Evolutionary conservation across 1,140 invertebrate species (phyloP).

Genomic region (Vanessa tameamea): DNA sequence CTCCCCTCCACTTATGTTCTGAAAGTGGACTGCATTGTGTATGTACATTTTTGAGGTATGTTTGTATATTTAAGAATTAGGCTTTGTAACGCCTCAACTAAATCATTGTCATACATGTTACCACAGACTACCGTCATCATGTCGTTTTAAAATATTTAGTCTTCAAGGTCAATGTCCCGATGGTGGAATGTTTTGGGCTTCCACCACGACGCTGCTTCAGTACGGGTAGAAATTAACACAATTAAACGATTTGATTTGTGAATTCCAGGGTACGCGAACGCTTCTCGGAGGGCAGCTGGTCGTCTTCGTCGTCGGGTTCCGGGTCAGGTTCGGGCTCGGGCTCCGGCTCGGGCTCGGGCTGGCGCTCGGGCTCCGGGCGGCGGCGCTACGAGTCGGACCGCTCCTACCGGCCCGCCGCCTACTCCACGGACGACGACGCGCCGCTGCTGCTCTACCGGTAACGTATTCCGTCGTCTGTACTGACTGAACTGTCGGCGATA

Average conservation of each 20-base stretch:
- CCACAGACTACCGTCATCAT: too few species aligned
- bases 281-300: slow-evolving; percentile 43
- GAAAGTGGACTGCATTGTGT: too few species aligned
- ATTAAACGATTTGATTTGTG: neutral
- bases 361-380: slow-evolving; percentile 36
- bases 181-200: neutral
- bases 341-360: slow-evolving; percentile 44
- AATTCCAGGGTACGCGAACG: slow-evolving; percentile 46
- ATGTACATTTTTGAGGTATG: too few species aligned
- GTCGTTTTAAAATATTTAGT: too few species aligned
- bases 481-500: neutral
- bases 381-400: slow-evolving; percentile 70
- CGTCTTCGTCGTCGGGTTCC: slow-evolving; percentile 36
- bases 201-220: neutral
- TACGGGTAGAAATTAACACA: neutral
- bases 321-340: slow-evolving; percentile 32
- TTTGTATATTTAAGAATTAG: too few species aligned
- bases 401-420: slow-evolving; percentile 62
- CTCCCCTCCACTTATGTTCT: too few species aligned
- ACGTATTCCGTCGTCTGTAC: neutral
- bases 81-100: too few species aligned
- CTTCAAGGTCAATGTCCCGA: too few species aligned
- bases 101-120: too few species aligned
- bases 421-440: slow-evolving; percentile 79
- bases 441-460: slow-evolving; percentile 70